Conservation (phyloP, 2,113 vertebrate genomes). For the Hippocampus zosterae region DNA sequence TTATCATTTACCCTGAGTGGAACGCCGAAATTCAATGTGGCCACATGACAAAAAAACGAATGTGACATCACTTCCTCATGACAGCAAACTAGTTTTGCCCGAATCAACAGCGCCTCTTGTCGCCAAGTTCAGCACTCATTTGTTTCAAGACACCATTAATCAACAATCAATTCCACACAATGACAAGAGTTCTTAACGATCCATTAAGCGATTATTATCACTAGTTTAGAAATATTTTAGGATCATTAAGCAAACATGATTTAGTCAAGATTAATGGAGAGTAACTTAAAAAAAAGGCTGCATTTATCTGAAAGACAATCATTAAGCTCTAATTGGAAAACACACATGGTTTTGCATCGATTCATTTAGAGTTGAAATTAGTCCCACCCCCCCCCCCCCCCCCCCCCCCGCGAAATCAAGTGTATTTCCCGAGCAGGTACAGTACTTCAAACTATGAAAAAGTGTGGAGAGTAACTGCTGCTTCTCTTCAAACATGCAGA, state of each 20-base stretch:
- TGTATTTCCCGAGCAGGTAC: not conserved
- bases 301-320: not conserved
- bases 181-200: not conserved
- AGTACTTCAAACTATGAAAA: not conserved
- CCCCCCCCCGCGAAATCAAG: not conserved
- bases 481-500: not conserved
- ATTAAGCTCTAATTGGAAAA: not conserved
- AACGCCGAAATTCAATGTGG: no score
- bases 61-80: no score
- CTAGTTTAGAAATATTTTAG: conserved; percentile 4
- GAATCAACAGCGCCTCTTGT: not conserved
- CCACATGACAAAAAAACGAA: no score
- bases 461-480: not conserved
- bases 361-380: not conserved
- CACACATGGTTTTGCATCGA: not conserved
- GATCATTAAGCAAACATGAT: conserved; percentile 7
- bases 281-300: not conserved
- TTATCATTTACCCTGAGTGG: no score
- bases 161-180: conserved; percentile 1
- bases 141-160: conserved; percentile 1
- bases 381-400: no score
- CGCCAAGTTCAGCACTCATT: not conserved
- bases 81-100: not conserved
- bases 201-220: conserved; percentile 3
- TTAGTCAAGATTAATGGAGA: not conserved